Base-by-base conservation (phyloP, 1,140 invertebrate genomes). In the Aphis craccivora region DNA sequence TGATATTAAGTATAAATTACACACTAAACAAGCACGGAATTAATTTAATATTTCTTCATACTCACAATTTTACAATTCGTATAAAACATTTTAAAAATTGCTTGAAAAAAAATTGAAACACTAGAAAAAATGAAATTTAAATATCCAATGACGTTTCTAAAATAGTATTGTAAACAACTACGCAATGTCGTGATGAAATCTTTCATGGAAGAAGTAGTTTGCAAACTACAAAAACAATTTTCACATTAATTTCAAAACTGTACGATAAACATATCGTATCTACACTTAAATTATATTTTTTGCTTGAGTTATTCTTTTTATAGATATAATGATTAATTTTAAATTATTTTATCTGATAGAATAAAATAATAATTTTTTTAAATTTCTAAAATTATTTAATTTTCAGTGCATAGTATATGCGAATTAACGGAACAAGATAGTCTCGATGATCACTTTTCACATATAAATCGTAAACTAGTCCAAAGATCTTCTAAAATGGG, bases 371-470 rank as follows among this genome's bases (percentile, higher is more conserved):
- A 40, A 1, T 1, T 40, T 40, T 4, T n/a, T 67, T 60, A 0
- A 67, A 30, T 11, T 67, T 87, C 0, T 87, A 35, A n/a, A n/a
- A 53, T 89, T 0, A 40, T 60, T 90, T 90, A n/a, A 55, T 83
- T 92, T 93, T 51, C 43, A 93, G 91, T 93, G 48, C 91, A 93
- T 67, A 93, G 91, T 43, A 43, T 83, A 51, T 93, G 91, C 48
- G 91, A 93, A 84, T 35, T 93, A 55, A 84, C 91, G 2, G 91
- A 93, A 93, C 91, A 93, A 84, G 91, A 93, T 30, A 93, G 91
- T 93, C 91, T 93, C 9, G 91, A 93, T 53, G 91, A 93, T 53
- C 45, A 93, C 40, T 93, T 83, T 93, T 86, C 91, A 55, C 91
- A 53, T 25, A 86, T 93, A 84, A 93, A 93, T 83, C 91, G 81